Evolutionary conservation across 2,113 vertebrate genomes (phyloP).

Genomic region (Guaruba guarouba): DNA sequence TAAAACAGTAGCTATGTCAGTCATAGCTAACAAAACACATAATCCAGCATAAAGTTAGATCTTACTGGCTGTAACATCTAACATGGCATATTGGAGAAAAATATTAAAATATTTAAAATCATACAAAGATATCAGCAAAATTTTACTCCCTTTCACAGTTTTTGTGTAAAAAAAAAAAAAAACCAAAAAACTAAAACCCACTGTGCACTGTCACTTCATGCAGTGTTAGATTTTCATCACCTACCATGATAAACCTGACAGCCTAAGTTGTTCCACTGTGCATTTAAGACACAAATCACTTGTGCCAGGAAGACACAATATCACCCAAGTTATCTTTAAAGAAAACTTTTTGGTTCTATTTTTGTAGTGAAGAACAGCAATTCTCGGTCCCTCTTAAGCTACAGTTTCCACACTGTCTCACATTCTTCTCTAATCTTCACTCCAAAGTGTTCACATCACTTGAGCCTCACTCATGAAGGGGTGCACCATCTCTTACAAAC

Average conservation of each 20-base stretch:
- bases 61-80: neutral
- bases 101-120: neutral
- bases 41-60: neutral
- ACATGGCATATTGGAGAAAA: neutral
- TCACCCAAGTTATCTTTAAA: neutral
- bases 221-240: neutral
- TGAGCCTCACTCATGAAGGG: neutral
- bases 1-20: neutral
- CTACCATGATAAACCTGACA: neutral
- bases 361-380: neutral
- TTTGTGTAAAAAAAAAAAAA: neutral
- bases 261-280: neutral
- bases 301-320: neutral
- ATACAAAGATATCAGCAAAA: neutral
- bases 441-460: accelerated
- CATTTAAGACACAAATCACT: neutral
- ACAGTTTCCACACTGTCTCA: neutral
- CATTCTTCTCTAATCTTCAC: neutral
- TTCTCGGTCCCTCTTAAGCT: neutral
- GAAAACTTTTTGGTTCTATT: neutral
- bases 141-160: neutral
- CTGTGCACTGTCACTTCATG: neutral
- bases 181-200: accelerated
- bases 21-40: neutral
- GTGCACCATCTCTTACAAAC: neutral